These are phyloP conservation scores for Mesaphorura yosii DNA, from an alignment of 1,140 invertebrate species.

Conservation along the genomic window DNA sequence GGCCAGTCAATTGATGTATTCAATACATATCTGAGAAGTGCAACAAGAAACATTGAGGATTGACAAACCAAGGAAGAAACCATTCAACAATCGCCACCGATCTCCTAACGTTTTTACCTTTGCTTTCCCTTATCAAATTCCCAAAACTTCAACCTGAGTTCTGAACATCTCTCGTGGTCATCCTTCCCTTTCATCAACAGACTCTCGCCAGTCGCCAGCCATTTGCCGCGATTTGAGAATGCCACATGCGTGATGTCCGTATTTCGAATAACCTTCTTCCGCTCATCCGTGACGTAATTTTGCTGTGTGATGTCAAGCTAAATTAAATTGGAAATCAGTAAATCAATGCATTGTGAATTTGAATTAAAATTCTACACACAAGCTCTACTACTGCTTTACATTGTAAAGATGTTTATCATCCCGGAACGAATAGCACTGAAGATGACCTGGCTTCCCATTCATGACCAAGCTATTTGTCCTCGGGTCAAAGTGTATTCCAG, in stretches of 20 bases:
- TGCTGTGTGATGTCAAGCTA: constrained; percentile 62
- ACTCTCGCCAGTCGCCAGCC: constrained; percentile 65
- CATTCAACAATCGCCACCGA: not conserved
- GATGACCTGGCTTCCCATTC: constrained; percentile 62
- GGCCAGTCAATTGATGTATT: constrained; percentile 62
- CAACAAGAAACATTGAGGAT: constrained; percentile 10
- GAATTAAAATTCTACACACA: constrained; percentile 6
- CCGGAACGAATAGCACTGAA: constrained; percentile 65
- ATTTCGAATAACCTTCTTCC: constrained; percentile 47
- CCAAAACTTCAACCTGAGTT: constrained; percentile 71
- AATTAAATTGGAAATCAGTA: constrained; percentile 31
- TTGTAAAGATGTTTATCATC: constrained; percentile 57
- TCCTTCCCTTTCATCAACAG: constrained; percentile 39
- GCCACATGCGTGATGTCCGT: constrained; percentile 56
- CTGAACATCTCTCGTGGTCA: constrained; percentile 42
- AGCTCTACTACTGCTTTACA: constrained; percentile 45
- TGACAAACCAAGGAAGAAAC: not conserved
- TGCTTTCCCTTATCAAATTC: constrained; percentile 49
- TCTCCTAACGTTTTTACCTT: constrained; percentile 41
- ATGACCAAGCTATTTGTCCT: constrained; percentile 53
- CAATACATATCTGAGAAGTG: constrained; percentile 48
- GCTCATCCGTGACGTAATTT: constrained; percentile 57
- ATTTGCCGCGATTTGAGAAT: constrained; percentile 53
- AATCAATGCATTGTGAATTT: not conserved
- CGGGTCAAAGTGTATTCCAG: constrained; percentile 55